Conservation (phyloP, 2,113 vertebrate species). For the Phalacrocorax brasilianus region DNA sequence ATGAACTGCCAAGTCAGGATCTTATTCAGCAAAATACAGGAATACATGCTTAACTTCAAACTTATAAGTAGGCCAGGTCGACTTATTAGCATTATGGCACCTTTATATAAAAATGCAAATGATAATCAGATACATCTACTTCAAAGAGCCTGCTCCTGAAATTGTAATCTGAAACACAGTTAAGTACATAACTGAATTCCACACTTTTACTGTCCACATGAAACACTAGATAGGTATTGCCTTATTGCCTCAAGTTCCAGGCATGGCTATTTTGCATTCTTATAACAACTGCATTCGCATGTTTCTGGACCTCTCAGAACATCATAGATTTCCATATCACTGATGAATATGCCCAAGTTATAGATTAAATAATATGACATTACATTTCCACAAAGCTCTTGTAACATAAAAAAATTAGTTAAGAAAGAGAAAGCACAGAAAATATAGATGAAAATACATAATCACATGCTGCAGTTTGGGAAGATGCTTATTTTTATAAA, state of each 20-base stretch:
- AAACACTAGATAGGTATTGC: neutral
- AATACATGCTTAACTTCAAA: neutral
- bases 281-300: neutral
- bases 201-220: neutral
- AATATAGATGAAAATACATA: rapidly evolving
- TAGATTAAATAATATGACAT: neutral
- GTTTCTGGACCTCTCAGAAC: neutral
- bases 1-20: neutral
- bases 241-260: neutral
- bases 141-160: neutral
- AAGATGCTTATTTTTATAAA: neutral
- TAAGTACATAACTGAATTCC: neutral
- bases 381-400: neutral
- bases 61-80: neutral
- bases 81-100: neutral
- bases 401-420: neutral
- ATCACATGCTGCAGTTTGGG: neutral
- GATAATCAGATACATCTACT: neutral
- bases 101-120: neutral
- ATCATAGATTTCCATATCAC: neutral
- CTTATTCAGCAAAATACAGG: neutral
- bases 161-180: neutral
- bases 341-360: neutral
- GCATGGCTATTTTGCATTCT: neutral
- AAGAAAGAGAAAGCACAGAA: neutral